Evolutionary conservation across 2,888 invertebrate species (phyloP), one percentile per base, ranked within the genome.

Genomic region (Nomada ruficornis): DNA sequence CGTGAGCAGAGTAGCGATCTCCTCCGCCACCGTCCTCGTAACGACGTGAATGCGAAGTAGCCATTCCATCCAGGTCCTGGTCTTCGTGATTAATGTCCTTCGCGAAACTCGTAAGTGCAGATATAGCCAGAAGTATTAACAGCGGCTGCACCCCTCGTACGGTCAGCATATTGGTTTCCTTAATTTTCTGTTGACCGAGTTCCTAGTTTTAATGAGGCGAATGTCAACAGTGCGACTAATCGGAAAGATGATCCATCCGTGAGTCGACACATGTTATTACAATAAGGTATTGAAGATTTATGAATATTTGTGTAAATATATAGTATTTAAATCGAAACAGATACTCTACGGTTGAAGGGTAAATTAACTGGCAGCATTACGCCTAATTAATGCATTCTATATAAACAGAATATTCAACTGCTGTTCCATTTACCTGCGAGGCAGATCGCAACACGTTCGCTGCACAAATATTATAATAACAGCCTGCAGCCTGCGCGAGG

Each of bases 51-150:
- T 85, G 89, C 54, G 88, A 88, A 50, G 85, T 79, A 2, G 88
- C 90, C 4, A 90, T 90, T 10, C 82, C 77, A 69, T 89, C 88
- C 50, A 90, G 77, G 67, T 89, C 89, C 63, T 72, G 78, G 69
- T 89, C 89, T 62, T 72, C 79, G 73, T 72, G 64, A 72, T 68
- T 70, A 47, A 75, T 76, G 42, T 50, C 20, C 20, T 52, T 15
- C 54, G 72, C 20, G 68, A 42, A 20, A 13, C 44, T 54, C 13
- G 20, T 13, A 15, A 47, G n/a, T 36, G 57, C 67, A 50, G 63
- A 63, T 70, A 70, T 50, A 11, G 47, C 75, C 67, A 63, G 50
- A 0, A 59, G 60, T 44, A 65, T 63, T 72, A 59, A 67, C 11
- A 68, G 11, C 10, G 13, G 18, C 42, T 29, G 20, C 23, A 11